These are phyloP conservation scores for Xenops minutus DNA, from an alignment of 2,797 vertebrate genomes.

Conservation along the genomic window DNA sequence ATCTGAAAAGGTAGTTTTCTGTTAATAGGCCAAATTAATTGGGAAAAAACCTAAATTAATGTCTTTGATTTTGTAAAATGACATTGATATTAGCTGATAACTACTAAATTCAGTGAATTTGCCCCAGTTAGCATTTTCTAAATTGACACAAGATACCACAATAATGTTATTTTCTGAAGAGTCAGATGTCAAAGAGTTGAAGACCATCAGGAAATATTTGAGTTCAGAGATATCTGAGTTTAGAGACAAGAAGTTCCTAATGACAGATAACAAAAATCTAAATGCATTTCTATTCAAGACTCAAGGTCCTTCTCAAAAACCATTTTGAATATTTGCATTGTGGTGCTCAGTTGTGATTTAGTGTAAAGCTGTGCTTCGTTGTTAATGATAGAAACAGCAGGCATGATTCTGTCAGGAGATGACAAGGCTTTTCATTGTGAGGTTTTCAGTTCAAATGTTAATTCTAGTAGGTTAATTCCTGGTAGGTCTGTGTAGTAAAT, in stretches of 20 bases:
- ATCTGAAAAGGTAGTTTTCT: background rate
- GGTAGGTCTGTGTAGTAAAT: background rate
- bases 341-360: background rate
- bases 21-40: background rate
- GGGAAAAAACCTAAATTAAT: background rate
- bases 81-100: background rate
- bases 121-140: background rate
- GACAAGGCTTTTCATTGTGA: background rate
- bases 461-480: background rate
- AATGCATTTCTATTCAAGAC: background rate
- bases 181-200: background rate
- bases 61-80: background rate
- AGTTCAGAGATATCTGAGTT: background rate
- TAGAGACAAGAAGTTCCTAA: background rate
- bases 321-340: background rate
- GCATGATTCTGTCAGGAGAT: background rate
- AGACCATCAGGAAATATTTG: background rate
- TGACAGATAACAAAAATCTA: background rate
- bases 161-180: background rate
- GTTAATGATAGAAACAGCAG: background rate
- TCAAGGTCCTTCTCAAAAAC: background rate
- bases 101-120: background rate
- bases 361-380: background rate
- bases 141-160: background rate
- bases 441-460: background rate